Evolutionary conservation across 2,113 vertebrate genomes (phyloP).

Genomic region (Macrotus californicus): DNA sequence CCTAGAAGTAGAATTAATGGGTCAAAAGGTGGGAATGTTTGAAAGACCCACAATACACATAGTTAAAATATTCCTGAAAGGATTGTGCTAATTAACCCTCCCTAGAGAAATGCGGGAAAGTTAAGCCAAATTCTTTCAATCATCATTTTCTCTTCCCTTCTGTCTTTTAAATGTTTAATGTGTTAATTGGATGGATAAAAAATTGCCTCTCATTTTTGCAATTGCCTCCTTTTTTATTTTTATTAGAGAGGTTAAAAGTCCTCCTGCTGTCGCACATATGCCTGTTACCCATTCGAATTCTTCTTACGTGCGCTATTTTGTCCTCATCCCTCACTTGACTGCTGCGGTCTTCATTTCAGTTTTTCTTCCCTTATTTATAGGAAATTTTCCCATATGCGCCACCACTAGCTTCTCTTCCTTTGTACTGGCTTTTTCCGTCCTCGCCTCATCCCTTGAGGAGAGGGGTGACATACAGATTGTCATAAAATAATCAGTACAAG

Average conservation of each 20-base stretch:
- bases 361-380: not conserved
- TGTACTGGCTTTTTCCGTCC: not conserved
- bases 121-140: constrained; percentile 52
- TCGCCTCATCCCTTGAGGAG: not conserved
- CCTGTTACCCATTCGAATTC: not conserved
- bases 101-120: constrained; percentile 38
- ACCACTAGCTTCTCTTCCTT: not conserved
- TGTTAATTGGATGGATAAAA: constrained; percentile 52
- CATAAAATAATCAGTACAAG: not conserved
- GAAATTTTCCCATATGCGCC: not conserved
- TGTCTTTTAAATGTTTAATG: constrained; percentile 58
- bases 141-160: constrained; percentile 39
- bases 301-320: not conserved
- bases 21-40: constrained; percentile 35
- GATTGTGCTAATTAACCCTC: constrained; percentile 48
- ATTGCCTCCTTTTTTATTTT: constrained; percentile 10
- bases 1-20: constrained; percentile 19
- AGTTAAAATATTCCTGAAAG: constrained; percentile 39
- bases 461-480: not conserved
- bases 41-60: constrained; percentile 10
- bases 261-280: fast-evolving
- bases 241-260: not conserved
- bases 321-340: not conserved
- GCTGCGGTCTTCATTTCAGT: not conserved
- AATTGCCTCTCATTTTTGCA: not conserved